phyloP scores from a whole-genome alignment of 2,888 invertebrate genomes.

The Syritta pipiens region DNA sequence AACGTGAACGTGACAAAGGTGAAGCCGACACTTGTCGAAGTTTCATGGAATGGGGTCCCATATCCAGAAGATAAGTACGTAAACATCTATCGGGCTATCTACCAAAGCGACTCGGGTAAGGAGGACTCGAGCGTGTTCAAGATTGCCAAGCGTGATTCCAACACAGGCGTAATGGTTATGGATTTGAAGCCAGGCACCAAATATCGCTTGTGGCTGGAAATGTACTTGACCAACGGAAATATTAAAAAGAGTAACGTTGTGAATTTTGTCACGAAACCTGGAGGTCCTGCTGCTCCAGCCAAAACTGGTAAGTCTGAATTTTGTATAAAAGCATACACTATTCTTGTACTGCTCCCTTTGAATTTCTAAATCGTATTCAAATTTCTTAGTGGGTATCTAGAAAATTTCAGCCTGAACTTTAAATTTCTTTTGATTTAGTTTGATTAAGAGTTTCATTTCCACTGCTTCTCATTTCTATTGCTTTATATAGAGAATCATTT shows the following conservation, averaged over 20 bases:
- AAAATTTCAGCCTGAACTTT: neutral
- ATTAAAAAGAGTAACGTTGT: conserved; percentile 94
- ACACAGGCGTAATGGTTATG: conserved; percentile 83
- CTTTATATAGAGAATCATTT: no score
- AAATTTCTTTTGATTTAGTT: neutral
- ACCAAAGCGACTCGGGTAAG: conserved; percentile 87
- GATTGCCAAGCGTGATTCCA: conserved; percentile 86
- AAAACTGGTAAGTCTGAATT: conserved; percentile 76
- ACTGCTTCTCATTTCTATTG: no score
- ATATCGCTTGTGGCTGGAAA: conserved; percentile 93
- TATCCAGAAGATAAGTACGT: conserved; percentile 94
- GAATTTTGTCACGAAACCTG: conserved; percentile 91
- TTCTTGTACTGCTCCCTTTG: no score
- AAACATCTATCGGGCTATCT: conserved; percentile 92
- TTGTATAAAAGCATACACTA: no score
- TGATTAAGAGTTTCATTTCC: no score
- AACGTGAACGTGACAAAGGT: conserved; percentile 87
- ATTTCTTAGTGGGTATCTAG: neutral
- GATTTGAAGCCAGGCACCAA: conserved; percentile 88
- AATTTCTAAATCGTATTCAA: neutral
- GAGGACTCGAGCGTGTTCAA: conserved; percentile 87
- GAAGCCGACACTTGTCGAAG: conserved; percentile 87
- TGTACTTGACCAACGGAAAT: conserved; percentile 93
- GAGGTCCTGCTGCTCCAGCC: conserved; percentile 80
- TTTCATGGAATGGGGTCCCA: conserved; percentile 91